Base-by-base conservation (phyloP, 2,888 invertebrate species). In the Coenonympha glycerion region DNA sequence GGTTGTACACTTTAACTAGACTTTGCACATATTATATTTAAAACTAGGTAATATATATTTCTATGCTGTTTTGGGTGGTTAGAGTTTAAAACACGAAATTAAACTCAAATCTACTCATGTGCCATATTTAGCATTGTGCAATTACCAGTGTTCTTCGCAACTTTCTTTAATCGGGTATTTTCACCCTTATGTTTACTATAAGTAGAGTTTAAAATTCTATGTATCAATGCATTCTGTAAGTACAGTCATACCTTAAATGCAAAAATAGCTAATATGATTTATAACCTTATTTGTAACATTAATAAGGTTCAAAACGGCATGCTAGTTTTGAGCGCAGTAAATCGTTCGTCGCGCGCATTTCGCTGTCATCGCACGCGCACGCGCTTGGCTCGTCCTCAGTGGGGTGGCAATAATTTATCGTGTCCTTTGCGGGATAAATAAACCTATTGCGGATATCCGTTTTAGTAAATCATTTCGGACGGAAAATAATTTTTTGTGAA, bases 311-410 rank as follows among this genome's bases (percentile, higher is more conserved):
- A 46, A 31, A 37, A 22, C 44, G 6, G 3, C 6, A n/a, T 22
- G n/a, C 2, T 18, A 28, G 13, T 30, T 51, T 37, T 48, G 42
- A 31, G 44, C 52, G 59, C 60, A 56, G 68, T 81, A 78, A 77
- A 81, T 81, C 81, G 69, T 59, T 81, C 79, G 69, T 60, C 75
- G 70, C 65, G 63, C 58, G 57, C 74, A 68, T 77, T 73, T 69
- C 68, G 70, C 73, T 75, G 77, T 80, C 80, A 70, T 58, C 62
- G 54, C 59, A 57, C 56, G 59, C 58, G 66, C 65, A 56, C 53
- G 62, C 64, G 62, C 64, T 60, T 52, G 50, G 45, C 49, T 54
- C 54, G 50, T 56, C 56, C 57, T 49, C 21, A 47, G 58, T 69
- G 65, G 61, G 62, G 68, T 65, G 64, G 51, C 64, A 52, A 59